Evolutionary conservation across 2,888 invertebrate genomes (phyloP).

Genomic region (Emmelina monodactyla): DNA sequence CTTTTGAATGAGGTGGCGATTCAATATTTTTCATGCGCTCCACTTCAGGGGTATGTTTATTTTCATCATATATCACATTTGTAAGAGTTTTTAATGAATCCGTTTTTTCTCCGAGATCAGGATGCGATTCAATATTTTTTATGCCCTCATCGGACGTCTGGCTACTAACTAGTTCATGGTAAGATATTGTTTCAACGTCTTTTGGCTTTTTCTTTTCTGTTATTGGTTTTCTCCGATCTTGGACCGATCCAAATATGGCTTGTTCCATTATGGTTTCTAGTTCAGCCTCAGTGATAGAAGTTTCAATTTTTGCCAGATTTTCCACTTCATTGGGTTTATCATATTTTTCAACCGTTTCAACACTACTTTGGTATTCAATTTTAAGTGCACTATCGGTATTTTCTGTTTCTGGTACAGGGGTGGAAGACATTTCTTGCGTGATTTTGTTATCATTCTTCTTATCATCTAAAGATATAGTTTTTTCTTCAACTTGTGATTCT

Average conservation of each 20-base stretch:
- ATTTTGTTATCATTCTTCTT: constrained; percentile 23
- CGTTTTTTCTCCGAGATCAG: too few relatives aligned
- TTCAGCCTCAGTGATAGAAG: constrained; percentile 21
- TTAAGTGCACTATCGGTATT: constrained; percentile 2
- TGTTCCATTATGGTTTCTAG: constrained; percentile 45
- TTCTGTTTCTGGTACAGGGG: not conserved
- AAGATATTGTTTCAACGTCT: constrained; percentile 25
- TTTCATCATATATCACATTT: too few relatives aligned
- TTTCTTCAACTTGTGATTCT: constrained; percentile 22
- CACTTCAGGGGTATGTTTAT: too few relatives aligned
- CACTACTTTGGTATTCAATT: constrained; percentile 1
- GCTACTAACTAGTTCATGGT: constrained; percentile 34
- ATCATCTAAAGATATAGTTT: constrained; percentile 19
- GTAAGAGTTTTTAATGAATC: too few relatives aligned
- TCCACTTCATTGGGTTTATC: not conserved
- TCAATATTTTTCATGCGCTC: too few relatives aligned
- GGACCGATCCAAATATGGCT: constrained; percentile 70
- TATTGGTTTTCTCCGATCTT: constrained; percentile 47
- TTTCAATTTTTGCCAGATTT: not conserved
- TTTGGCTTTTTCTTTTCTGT: constrained; percentile 18
- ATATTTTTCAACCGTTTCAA: not conserved
- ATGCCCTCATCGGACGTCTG: too few relatives aligned
- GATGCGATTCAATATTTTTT: too few relatives aligned
- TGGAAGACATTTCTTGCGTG: constrained; percentile 30
- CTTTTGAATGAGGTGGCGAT: too few relatives aligned